Conservation (phyloP, 2,113 vertebrate species). For the Caretta caretta region DNA sequence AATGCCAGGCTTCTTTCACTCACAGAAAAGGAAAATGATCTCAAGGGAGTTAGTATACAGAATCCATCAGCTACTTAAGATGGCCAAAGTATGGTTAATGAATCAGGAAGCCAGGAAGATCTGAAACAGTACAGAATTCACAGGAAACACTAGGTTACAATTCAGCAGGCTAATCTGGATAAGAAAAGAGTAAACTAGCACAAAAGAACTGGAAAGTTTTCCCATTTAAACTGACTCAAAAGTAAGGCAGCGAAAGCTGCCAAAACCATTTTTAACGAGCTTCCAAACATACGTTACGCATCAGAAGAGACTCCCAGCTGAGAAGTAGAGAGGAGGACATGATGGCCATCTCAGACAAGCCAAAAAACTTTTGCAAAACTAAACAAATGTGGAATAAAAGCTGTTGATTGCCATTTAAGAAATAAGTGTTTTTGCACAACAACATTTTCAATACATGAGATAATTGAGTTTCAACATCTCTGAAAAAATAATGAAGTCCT, state of each 20-base stretch:
- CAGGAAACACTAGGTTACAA: slow-evolving; percentile 36
- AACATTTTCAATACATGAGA: slow-evolving; percentile 43
- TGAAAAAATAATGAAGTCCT: slow-evolving; percentile 30
- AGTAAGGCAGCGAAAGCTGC: slow-evolving; percentile 20
- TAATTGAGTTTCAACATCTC: slow-evolving; percentile 24
- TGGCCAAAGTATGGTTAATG: slow-evolving; percentile 16
- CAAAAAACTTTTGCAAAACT: slow-evolving; percentile 49
- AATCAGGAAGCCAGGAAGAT: slow-evolving; percentile 18
- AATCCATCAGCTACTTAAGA: neutral
- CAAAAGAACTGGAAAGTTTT: slow-evolving; percentile 42
- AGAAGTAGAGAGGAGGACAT: slow-evolving; percentile 47
- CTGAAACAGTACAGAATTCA: slow-evolving; percentile 35
- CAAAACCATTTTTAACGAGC: slow-evolving; percentile 47
- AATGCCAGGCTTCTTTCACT: neutral
- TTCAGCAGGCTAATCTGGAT: slow-evolving; percentile 33
- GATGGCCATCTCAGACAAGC: slow-evolving; percentile 2
- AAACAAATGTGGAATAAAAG: slow-evolving; percentile 63
- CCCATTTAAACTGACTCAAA: slow-evolving; percentile 29
- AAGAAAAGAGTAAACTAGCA: slow-evolving; percentile 22
- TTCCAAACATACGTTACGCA: slow-evolving; percentile 67
- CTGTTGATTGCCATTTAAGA: slow-evolving; percentile 19
- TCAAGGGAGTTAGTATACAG: neutral
- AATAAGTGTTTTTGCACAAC: slow-evolving; percentile 8
- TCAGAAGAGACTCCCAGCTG: slow-evolving; percentile 61
- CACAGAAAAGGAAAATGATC: neutral